Base-by-base conservation (phyloP, 2,797 vertebrate genomes). In the Streptopelia turtur region DNA sequence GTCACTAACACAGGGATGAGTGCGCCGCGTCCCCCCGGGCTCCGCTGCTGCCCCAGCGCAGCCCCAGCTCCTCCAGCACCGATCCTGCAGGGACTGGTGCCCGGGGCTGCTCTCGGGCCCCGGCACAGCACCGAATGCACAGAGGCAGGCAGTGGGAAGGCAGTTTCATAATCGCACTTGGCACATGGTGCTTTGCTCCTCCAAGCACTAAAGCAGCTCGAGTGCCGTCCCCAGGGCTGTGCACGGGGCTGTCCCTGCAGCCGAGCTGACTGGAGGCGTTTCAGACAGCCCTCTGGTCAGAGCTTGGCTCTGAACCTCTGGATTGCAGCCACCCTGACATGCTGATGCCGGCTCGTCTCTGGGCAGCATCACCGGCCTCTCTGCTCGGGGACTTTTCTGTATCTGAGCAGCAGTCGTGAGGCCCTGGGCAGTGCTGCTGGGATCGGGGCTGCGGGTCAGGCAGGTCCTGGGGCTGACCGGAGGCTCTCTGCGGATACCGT, bases 171-270 rank as follows among this genome's bases (percentile, higher is more conserved):
- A 27, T 33, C 16, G 10, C 20, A 4, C 37, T 24, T 23, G 63
- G 7, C 7, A 10, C 1, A 0, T 1, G 3, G 49, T 0, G 3
- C 16, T 47, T 30, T 39, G 24, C 24, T 56, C n/a, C 24, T 28
- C 57, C 24, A 6, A 13, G 39, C 30, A 2, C 30, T 28, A 11
- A 30, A 39, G 15, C 23, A 16, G 5, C 39, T 9, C 18, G n/a
- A 23, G 6, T 9, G 7, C 17, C 0, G 1, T 39, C 30, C 24
- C 13, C 31, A 21, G 41, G 41, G 41, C 41, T 41, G 41, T 41
- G 41, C 41, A 41, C 13, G 16, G 35, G 24, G 33, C 16, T 33
- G 35, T 31, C 18, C 55, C 28, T 3, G 39, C 23, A 27, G 22
- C 47, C 10, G 28, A n/a, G 33, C 10, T 20, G 14, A 2, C 49